Evolutionary conservation across 2,113 vertebrate species (phyloP).

Genomic region (Hyaena hyaena): DNA sequence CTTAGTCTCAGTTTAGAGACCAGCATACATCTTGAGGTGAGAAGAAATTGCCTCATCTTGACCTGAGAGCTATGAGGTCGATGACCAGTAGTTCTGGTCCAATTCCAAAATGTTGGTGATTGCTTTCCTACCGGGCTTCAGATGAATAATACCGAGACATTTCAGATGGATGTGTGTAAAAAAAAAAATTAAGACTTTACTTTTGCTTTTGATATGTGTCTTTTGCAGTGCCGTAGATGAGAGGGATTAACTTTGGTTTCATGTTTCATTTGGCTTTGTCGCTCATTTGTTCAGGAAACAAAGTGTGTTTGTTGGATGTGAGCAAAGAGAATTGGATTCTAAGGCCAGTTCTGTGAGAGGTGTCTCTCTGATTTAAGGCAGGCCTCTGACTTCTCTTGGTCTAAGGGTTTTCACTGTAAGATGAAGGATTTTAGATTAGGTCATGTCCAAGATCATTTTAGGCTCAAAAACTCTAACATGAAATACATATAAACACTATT

Average conservation of each 20-base stretch:
- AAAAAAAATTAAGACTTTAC: neutral
- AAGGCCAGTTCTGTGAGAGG: neutral
- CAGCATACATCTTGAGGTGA: neutral
- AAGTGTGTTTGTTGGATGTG: neutral
- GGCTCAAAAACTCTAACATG: neutral
- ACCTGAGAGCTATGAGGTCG: neutral
- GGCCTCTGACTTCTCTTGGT: neutral
- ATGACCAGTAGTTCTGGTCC: neutral
- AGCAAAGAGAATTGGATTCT: neutral
- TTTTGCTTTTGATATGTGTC: neutral
- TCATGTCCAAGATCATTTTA: neutral
- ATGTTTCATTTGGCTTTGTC: neutral
- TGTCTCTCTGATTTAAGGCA: neutral
- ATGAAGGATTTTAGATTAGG: neutral
- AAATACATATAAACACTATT: constrained; percentile 6
- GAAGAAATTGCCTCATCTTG: neutral
- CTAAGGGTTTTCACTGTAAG: neutral
- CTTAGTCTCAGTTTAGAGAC: neutral
- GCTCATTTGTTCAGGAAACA: neutral
- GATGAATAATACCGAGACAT: neutral
- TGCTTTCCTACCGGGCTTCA: neutral
- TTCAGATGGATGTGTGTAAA: neutral
- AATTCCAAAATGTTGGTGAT: neutral
- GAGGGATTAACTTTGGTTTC: neutral
- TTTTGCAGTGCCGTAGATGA: neutral